Conservation (phyloP, 1,140 invertebrate species). For the Bicyclus anynana region DNA sequence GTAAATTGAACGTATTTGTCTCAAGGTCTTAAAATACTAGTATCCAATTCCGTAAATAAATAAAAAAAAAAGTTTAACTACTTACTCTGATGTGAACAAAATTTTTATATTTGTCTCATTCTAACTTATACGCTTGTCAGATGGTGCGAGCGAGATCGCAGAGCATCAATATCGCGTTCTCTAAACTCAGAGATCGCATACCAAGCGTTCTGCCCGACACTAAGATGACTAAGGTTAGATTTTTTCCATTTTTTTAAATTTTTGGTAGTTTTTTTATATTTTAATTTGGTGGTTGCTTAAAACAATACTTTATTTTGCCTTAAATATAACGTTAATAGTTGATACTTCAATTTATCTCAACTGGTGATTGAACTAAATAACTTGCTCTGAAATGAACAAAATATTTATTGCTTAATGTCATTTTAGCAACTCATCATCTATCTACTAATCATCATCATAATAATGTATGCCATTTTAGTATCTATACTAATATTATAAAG, state of each 20-base stretch:
- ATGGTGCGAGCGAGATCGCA: constrained; percentile 62
- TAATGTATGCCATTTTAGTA: too few relatives aligned
- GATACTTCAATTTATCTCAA: too few relatives aligned
- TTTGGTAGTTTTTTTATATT: neutral
- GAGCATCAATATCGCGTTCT: constrained; percentile 89
- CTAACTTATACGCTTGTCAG: constrained; percentile 39
- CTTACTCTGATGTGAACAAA: neutral
- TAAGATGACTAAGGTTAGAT: constrained; percentile 91
- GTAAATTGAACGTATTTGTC: too few relatives aligned
- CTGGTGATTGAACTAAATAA: too few relatives aligned
- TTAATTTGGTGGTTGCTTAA: neutral
- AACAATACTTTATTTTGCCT: neutral
- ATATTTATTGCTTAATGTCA: too few relatives aligned
- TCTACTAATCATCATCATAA: too few relatives aligned
- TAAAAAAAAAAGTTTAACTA: neutral
- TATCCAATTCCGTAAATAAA: too few relatives aligned
- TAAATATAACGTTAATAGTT: too few relatives aligned
- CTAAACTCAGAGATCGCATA: constrained; percentile 93
- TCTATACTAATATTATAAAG: too few relatives aligned
- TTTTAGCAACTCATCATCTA: too few relatives aligned
- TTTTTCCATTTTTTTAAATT: neutral
- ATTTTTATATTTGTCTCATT: constrained; percentile 34
- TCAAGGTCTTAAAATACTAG: too few relatives aligned
- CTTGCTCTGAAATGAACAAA: too few relatives aligned
- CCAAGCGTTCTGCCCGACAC: constrained; percentile 97